Evolutionary conservation across 1,140 invertebrate species (phyloP).

Genomic region (Samia ricini): DNA sequence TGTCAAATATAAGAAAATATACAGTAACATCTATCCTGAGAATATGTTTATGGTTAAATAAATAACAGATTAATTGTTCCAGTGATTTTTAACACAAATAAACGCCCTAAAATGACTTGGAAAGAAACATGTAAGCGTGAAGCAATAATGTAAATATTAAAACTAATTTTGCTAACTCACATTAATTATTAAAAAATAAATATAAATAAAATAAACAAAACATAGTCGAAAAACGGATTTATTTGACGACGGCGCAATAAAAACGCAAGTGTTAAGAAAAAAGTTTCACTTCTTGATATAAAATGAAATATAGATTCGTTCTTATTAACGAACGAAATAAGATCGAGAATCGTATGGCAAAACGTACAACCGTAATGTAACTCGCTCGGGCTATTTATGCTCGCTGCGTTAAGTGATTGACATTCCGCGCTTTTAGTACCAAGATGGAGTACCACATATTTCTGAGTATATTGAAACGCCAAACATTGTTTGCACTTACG

Average conservation of each 20-base stretch:
- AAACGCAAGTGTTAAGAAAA: constrained; percentile 1
- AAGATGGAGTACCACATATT: neutral
- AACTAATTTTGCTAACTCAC: no score
- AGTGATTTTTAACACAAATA: no score
- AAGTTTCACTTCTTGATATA: neutral
- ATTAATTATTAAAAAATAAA: neutral
- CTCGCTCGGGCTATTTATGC: constrained; percentile 25
- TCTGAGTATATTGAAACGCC: no score
- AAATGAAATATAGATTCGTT: neutral
- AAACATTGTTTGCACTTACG: no score
- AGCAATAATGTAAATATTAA: no score
- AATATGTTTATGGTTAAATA: no score
- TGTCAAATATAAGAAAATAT: no score
- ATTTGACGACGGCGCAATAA: constrained; percentile 9
- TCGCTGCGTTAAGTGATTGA: constrained; percentile 19
- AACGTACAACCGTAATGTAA: constrained; percentile 15
- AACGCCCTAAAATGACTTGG: no score
- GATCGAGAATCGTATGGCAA: neutral
- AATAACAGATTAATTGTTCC: no score
- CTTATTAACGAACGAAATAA: neutral
- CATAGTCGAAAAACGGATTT: neutral
- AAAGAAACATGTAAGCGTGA: no score
- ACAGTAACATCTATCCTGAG: no score
- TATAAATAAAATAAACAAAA: neutral
- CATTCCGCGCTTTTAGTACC: constrained; percentile 15